A percentile compares a stretch with the other conserved stretches of the same genome.
phyloP scores from a whole-genome alignment of 2,113 vertebrate species.

The Albula glossodonta region DNA sequence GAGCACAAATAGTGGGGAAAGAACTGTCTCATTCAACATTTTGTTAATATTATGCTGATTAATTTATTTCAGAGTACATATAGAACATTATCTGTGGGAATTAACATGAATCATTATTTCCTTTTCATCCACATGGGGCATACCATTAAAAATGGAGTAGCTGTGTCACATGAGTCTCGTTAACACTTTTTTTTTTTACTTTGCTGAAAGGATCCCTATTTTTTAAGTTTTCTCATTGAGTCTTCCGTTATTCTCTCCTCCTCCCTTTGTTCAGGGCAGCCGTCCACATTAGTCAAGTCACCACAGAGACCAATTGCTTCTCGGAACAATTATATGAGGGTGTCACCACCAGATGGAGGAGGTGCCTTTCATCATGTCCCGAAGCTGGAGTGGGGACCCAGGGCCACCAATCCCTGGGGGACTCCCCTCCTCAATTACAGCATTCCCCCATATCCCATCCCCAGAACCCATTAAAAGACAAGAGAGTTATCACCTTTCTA shows the following conservation, averaged over 20 bases:
- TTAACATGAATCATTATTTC: neutral
- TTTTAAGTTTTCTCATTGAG: constrained; percentile 46
- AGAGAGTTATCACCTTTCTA: constrained; percentile 3
- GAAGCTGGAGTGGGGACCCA: neutral
- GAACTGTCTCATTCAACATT: neutral
- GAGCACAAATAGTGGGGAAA: neutral
- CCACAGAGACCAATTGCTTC: neutral
- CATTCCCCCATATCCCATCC: neutral
- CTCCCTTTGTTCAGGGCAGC: constrained; percentile 1
- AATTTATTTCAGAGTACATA: neutral
- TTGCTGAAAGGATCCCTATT: constrained; percentile 65
- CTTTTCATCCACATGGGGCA: neutral
- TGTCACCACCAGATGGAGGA: constrained; percentile 33
- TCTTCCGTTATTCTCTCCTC: neutral
- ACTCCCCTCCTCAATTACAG: neutral
- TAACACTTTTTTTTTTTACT: constrained; percentile 56
- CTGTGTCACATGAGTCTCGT: constrained; percentile 66
- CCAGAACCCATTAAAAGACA: constrained; percentile 11
- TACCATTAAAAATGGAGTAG: neutral
- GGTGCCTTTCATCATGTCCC: constrained; percentile 33
- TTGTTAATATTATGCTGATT: neutral
- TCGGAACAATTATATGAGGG: neutral
- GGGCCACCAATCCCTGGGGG: neutral
- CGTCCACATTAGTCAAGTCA: neutral
- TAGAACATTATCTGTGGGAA: neutral